Evolutionary conservation across 37 sponge, comb jelly and placozoan genomes (phyloP).

Genomic region (Tethya wilhelma): DNA sequence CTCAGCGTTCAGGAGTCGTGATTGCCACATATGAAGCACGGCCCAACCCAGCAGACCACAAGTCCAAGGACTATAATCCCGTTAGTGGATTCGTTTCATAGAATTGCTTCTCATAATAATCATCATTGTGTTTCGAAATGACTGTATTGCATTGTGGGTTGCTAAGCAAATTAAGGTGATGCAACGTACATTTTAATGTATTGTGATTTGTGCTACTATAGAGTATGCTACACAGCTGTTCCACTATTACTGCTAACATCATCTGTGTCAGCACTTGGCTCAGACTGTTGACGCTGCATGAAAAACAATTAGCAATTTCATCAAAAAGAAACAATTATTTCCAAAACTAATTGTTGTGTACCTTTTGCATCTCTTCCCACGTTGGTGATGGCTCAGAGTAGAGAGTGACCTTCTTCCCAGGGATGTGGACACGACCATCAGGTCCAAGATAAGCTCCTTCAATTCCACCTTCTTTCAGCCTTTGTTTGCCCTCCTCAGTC

Average conservation of each 20-base stretch:
- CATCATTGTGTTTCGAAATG: not conserved
- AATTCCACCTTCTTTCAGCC: slow-evolving; percentile 77
- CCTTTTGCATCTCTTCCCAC: slow-evolving; percentile 18
- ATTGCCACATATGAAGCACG: slow-evolving; percentile 82
- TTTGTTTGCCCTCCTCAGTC: slow-evolving; percentile 70
- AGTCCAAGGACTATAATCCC: slow-evolving; percentile 47
- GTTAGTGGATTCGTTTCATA: slow-evolving; percentile 61
- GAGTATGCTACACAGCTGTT: too few species aligned
- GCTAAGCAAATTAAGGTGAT: too few species aligned
- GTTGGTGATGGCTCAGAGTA: slow-evolving; percentile 71
- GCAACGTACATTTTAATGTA: too few species aligned
- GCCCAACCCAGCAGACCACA: slow-evolving; percentile 92
- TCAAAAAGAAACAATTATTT: not conserved
- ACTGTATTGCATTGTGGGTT: too few species aligned
- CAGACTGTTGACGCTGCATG: too few species aligned
- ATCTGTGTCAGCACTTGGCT: not conserved
- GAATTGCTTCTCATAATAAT: slow-evolving; percentile 9
- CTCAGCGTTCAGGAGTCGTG: slow-evolving; percentile 72
- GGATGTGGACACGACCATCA: slow-evolving; percentile 72
- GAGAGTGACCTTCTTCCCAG: slow-evolving; percentile 78
- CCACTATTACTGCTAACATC: too few species aligned
- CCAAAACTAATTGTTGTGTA: too few species aligned
- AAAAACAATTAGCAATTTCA: not conserved
- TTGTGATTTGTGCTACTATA: too few species aligned
- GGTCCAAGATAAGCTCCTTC: slow-evolving; percentile 74